These are phyloP conservation scores for Drosophila fungiperda DNA, from an alignment of 2,888 invertebrate genomes.

Conservation along the genomic window DNA sequence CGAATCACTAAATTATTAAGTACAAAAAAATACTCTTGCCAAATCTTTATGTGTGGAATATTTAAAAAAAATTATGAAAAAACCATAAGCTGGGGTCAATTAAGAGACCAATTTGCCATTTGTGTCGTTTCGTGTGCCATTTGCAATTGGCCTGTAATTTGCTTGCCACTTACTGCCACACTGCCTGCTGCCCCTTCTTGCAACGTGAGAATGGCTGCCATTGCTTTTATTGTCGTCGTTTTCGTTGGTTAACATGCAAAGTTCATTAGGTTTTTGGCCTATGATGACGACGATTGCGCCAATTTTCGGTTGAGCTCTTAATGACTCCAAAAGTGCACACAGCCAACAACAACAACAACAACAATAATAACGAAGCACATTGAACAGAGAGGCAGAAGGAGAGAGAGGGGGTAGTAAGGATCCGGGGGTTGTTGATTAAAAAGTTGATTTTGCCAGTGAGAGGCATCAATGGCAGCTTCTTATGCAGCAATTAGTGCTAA, in stretches of 20 bases:
- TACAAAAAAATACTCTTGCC: neutral
- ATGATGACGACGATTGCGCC: slow-evolving; percentile 55
- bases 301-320: slow-evolving; percentile 52
- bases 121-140: slow-evolving; percentile 11
- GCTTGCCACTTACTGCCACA: neutral
- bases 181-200: neutral
- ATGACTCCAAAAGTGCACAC: slow-evolving; percentile 64
- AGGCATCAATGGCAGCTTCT: slow-evolving; percentile 58
- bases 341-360: slow-evolving; percentile 44
- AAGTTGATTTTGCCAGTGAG: slow-evolving; percentile 1
- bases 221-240: slow-evolving; percentile 41
- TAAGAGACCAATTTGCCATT: slow-evolving; percentile 5
- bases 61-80: slow-evolving; percentile 1
- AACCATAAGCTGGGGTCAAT: neutral
- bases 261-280: slow-evolving; percentile 77
- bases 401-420: neutral
- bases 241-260: slow-evolving; percentile 69
- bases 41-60: neutral
- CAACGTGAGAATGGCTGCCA: slow-evolving; percentile 1
- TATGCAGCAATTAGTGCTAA: slow-evolving; percentile 74
- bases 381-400: neutral
- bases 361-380: slow-evolving; percentile 1
- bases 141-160: slow-evolving; percentile 14
- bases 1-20: neutral
- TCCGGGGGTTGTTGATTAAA: neutral